Conservation (phyloP, 2,797 vertebrate species). For the Phataginus tricuspis region DNA sequence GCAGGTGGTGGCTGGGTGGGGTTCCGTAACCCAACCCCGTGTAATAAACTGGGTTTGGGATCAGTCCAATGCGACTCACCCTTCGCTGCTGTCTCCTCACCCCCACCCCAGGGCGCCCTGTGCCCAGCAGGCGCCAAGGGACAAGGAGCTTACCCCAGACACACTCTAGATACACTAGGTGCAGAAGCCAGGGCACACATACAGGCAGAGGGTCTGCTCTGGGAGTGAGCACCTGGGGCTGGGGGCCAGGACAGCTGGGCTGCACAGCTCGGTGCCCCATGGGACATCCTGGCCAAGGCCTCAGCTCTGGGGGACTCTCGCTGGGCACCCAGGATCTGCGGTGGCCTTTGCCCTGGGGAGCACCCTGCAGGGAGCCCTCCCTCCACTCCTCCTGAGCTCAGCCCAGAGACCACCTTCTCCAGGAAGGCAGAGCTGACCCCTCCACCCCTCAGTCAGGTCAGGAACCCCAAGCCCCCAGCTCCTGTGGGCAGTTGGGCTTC, state of each 20-base stretch:
- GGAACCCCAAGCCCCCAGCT: background rate
- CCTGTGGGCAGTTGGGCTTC: fast-evolving
- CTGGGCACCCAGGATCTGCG: fast-evolving
- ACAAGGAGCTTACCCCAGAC: background rate
- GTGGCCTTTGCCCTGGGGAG: background rate
- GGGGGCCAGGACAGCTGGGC: too few relatives aligned
- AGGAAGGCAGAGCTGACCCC: background rate
- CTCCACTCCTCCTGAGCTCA: background rate
- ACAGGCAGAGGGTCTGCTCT: background rate
- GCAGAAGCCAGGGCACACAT: too few relatives aligned
- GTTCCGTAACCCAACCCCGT: background rate
- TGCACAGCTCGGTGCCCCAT: fast-evolving
- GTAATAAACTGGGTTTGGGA: fast-evolving
- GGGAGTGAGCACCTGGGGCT: background rate
- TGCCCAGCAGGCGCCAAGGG: conserved; percentile 53
- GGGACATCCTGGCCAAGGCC: background rate
- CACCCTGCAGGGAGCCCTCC: background rate
- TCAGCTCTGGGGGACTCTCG: background rate
- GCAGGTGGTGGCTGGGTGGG: background rate
- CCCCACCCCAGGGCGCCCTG: background rate
- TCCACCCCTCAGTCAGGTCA: fast-evolving
- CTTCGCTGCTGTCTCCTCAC: fast-evolving
- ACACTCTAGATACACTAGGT: background rate
- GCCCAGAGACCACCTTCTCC: background rate
- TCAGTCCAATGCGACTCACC: too few relatives aligned